phyloP scores from a whole-genome alignment of 2,888 invertebrate species.

The Lobophora halterata region DNA sequence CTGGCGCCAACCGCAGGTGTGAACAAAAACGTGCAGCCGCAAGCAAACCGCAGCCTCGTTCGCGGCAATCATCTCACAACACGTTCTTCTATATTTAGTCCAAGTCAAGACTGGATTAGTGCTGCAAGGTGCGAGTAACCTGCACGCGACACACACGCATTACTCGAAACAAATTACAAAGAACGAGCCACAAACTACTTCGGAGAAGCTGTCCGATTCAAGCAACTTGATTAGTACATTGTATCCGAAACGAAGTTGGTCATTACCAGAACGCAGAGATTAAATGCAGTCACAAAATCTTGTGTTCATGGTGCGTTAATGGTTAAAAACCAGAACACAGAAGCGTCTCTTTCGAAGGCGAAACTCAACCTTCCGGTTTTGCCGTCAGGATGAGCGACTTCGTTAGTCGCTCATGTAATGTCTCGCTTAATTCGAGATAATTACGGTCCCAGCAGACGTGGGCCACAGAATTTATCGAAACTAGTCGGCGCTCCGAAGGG shows the following conservation, averaged over 20 bases:
- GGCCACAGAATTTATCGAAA: slow-evolving; percentile 59
- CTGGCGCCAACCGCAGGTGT: slow-evolving; percentile 60
- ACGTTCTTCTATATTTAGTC: slow-evolving; percentile 68
- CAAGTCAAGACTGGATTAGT: slow-evolving; percentile 56
- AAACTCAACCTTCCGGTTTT: slow-evolving; percentile 72
- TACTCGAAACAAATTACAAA: slow-evolving; percentile 46
- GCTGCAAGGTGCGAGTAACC: slow-evolving; percentile 58
- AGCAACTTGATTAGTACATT: slow-evolving; percentile 45
- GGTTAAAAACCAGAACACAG: too few relatives aligned
- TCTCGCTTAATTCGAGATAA: slow-evolving; percentile 75
- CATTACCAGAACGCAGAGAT: slow-evolving; percentile 47
- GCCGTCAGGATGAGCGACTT: slow-evolving; percentile 57
- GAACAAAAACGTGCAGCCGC: slow-evolving; percentile 64
- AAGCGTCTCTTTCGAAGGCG: slow-evolving; percentile 52
- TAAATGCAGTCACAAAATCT: slow-evolving; percentile 55
- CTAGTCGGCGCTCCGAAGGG: slow-evolving; percentile 41
- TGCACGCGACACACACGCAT: slow-evolving; percentile 42
- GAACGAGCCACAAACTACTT: slow-evolving; percentile 36
- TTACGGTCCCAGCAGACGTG: slow-evolving; percentile 65
- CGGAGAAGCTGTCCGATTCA: slow-evolving; percentile 40
- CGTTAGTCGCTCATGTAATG: slow-evolving; percentile 69
- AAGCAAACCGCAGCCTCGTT: slow-evolving; percentile 55
- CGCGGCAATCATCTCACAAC: slow-evolving; percentile 57
- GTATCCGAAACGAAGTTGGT: slow-evolving; percentile 47
- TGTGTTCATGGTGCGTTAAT: slow-evolving; percentile 58